phyloP scores from a whole-genome alignment of 2,888 invertebrate genomes.

The Torymus aiolomorphi region DNA sequence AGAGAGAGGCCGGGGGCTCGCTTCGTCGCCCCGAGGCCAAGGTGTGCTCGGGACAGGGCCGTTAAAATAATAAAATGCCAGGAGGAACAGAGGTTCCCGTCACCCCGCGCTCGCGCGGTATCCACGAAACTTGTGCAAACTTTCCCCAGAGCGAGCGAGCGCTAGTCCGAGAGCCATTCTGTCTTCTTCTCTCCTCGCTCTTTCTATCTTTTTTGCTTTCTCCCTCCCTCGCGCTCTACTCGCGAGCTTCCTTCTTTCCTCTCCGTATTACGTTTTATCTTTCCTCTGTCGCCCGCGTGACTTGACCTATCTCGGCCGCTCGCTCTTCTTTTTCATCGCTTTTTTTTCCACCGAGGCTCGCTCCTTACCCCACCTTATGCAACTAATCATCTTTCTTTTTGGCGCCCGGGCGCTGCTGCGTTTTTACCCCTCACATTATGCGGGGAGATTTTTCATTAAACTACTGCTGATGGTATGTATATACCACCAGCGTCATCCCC shows the following conservation, averaged over 20 bases:
- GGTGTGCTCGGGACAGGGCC: conserved; percentile 54
- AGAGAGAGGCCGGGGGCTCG: conserved; percentile 22
- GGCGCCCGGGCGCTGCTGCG: neutral
- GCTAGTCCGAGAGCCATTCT: conserved; percentile 53
- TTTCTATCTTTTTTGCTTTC: neutral
- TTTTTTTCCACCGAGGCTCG: neutral
- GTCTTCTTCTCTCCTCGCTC: conserved; percentile 53
- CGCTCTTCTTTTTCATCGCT: neutral
- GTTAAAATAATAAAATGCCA: conserved; percentile 57
- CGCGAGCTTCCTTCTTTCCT: neutral
- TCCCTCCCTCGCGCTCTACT: conserved; percentile 4
- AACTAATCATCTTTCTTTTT: conserved; percentile 31
- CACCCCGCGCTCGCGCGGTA: conserved; percentile 50
- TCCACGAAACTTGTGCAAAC: conserved; percentile 58
- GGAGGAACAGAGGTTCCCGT: conserved; percentile 59
- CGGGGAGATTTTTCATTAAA: conserved; percentile 13
- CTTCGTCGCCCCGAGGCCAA: conserved; percentile 47
- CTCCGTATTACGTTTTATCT: conserved; percentile 39
- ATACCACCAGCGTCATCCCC: too few relatives aligned
- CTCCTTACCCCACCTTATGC: conserved; percentile 12
- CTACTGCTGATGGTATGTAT: neutral
- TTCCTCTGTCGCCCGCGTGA: conserved; percentile 37
- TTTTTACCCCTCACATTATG: conserved; percentile 6
- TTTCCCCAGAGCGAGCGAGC: conserved; percentile 57
- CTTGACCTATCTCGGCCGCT: conserved; percentile 43